Base-by-base conservation (phyloP, 2,888 invertebrate genomes). In the Ormyrus labotus region DNA sequence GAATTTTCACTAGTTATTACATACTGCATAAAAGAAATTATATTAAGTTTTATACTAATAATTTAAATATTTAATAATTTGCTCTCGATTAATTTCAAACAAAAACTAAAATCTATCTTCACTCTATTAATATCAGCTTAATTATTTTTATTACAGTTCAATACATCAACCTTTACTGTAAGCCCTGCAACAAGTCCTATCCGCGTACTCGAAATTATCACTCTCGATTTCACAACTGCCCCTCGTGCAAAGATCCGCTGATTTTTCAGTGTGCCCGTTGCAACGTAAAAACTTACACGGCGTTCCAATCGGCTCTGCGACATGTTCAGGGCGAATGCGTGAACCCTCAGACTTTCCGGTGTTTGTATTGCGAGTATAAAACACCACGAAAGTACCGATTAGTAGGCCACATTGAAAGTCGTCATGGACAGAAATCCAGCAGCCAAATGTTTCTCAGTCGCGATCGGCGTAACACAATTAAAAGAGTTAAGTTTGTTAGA, bases 291-390 rank as follows among this genome's bases (percentile, higher is more conserved):
- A 55, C 58, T 34, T 80, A 80, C 58, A 61, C 61, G 6, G 57
- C 58, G 2, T n/a, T 63, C 2, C 67, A 55, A 4, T 80, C 80
- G 11, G 80, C 80, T 1, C 61, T 63, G 11, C 80, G 80, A 9
- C 80, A 80, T 19, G 68, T 80, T 0, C 71, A 72, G 0, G 71
- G 76, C 50, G 80, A 80, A 10, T 80, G 80, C 50, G 51, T 76
- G 4, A 63, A 80, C 48, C 80, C 80, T 2, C 50, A 45, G 9
- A 61, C 11, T 48, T 6, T 67, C 9, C 57, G 51, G 11, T 80
- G 80, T n/a, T n/a, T 48, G 0, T 76, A 63, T 34, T 80, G 80
- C 13, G 45, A 67, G 0, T 80, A 80, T 47, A 5, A 76, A 19
- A 80, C 80, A 0, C 61, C 67, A 0, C 65, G 80, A 1, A 80